Conservation (phyloP, 2,113 vertebrate genomes). For the Toxotes jaculatrix region DNA sequence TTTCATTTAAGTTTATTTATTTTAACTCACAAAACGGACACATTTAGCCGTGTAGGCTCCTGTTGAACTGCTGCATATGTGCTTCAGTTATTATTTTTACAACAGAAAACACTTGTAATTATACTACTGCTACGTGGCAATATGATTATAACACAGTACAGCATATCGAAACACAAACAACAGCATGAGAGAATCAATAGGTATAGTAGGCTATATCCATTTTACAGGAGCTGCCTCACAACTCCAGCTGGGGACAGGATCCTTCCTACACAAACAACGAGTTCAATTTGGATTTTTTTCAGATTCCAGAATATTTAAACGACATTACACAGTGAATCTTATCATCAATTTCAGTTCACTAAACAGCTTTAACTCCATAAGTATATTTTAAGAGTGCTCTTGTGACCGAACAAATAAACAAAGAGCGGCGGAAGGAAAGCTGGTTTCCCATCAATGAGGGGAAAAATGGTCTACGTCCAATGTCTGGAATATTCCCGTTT, state of each 20-base stretch:
- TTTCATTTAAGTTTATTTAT: background rate
- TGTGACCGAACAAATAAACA: background rate
- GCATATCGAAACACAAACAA: background rate
- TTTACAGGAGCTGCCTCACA: background rate
- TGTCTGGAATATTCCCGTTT: background rate
- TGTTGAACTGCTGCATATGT: background rate
- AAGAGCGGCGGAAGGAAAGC: background rate
- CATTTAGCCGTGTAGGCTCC: background rate
- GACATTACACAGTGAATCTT: background rate
- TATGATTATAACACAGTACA: background rate
- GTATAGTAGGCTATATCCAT: background rate
- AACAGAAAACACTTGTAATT: background rate
- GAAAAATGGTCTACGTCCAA: too few relatives aligned
- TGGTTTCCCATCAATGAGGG: background rate
- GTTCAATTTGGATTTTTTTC: rapidly evolving
- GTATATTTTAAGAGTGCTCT: too few relatives aligned
- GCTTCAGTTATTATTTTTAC: background rate
- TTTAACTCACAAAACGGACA: background rate
- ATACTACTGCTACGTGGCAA: background rate
- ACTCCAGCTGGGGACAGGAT: background rate
- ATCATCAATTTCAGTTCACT: background rate
- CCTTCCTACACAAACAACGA: background rate
- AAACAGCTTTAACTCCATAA: background rate
- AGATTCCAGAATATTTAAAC: background rate
- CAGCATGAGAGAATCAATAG: background rate